Percentiles rank a stretch among this genome's conserved stretches.
Evolutionary conservation across 1,140 invertebrate genomes (phyloP).

Genomic region (Tenebrio molitor): DNA sequence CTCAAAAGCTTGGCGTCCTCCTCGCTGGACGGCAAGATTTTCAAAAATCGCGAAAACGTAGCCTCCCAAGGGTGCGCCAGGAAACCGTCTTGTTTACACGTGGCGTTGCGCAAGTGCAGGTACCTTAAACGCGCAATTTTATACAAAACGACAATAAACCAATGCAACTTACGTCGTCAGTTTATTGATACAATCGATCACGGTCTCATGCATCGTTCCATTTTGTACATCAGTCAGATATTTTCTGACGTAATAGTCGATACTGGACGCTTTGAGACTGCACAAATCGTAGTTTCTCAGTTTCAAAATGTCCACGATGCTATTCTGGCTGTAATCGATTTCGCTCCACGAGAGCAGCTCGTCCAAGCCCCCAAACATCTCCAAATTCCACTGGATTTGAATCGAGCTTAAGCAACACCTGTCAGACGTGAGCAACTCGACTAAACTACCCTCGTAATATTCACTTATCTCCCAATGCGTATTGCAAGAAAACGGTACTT

Average conservation of each 20-base stretch:
- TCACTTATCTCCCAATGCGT: slow-evolving; percentile 68
- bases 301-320: slow-evolving; percentile 63
- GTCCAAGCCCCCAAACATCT: slow-evolving; percentile 67
- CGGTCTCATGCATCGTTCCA: slow-evolving; percentile 71
- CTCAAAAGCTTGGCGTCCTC: slow-evolving; percentile 73
- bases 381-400: slow-evolving; percentile 70
- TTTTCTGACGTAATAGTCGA: slow-evolving; percentile 68
- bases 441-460: slow-evolving; percentile 54
- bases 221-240: slow-evolving; percentile 73
- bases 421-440: slow-evolving; percentile 52
- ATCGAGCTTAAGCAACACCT: slow-evolving; percentile 64
- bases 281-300: slow-evolving; percentile 68
- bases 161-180: slow-evolving; percentile 69
- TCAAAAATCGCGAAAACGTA: slow-evolving; percentile 72
- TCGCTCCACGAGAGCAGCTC: slow-evolving; percentile 61
- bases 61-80: slow-evolving; percentile 72
- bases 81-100: slow-evolving; percentile 59
- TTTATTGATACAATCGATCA: slow-evolving; percentile 69
- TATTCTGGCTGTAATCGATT: slow-evolving; percentile 52
- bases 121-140: slow-evolving; percentile 58
- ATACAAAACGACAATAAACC: slow-evolving; percentile 40
- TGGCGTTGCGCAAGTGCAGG: slow-evolving; percentile 56
- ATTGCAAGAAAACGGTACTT: slow-evolving; percentile 68
- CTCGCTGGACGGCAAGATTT: slow-evolving; percentile 71
- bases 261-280: slow-evolving; percentile 67